These are phyloP conservation scores for Saturnia pavonia DNA, from an alignment of 2,888 invertebrate species.

Conservation along the genomic window DNA sequence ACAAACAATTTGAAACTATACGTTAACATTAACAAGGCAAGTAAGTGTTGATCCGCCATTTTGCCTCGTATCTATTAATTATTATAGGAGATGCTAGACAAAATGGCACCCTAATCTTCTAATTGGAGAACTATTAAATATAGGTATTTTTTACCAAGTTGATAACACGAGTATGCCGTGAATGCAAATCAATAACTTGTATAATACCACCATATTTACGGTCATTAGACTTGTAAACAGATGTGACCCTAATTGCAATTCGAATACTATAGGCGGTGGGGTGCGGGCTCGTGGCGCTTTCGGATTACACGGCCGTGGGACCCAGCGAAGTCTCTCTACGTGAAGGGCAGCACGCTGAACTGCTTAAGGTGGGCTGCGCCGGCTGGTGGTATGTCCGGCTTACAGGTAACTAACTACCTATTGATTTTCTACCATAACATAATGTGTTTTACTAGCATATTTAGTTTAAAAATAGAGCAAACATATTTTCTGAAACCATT, in stretches of 20 bases:
- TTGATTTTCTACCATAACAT: not conserved
- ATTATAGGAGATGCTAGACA: too few relatives aligned
- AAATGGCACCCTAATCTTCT: not conserved
- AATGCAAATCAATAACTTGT: not conserved
- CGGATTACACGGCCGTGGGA: slow-evolving; percentile 96
- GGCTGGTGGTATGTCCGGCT: slow-evolving; percentile 98
- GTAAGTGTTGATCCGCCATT: not conserved
- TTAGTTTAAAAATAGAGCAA: not conserved
- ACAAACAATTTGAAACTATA: not conserved
- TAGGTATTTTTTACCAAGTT: too few relatives aligned
- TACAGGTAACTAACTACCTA: slow-evolving; percentile 80
- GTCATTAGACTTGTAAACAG: not conserved
- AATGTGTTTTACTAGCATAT: not conserved
- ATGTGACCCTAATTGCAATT: slow-evolving; percentile 23
- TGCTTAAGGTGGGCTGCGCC: slow-evolving; percentile 95
- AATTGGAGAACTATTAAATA: not conserved
- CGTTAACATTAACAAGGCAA: not conserved
- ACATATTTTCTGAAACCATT: not conserved
- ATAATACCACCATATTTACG: not conserved
- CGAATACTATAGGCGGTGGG: slow-evolving; percentile 82
- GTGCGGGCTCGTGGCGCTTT: slow-evolving; percentile 92
- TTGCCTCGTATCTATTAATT: too few relatives aligned
- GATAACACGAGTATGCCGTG: not conserved
- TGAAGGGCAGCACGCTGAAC: slow-evolving; percentile 94
- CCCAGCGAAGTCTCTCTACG: slow-evolving; percentile 94